Conservation (phyloP, 2,113 vertebrate species). For the Tauraco erythrolophus region DNA sequence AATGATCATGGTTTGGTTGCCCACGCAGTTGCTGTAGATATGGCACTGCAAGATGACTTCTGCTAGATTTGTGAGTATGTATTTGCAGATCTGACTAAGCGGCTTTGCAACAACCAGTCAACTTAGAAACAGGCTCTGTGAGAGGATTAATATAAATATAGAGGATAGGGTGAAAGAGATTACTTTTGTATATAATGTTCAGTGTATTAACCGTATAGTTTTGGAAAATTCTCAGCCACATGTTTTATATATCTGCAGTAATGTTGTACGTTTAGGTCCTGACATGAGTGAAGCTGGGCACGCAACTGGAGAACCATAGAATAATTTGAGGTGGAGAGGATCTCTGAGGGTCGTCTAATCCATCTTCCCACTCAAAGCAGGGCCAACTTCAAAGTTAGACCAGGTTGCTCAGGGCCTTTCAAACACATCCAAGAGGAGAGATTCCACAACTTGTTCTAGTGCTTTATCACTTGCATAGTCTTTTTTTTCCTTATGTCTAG, state of each 20-base stretch:
- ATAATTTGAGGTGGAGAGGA: background rate
- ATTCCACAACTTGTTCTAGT: background rate
- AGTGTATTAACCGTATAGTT: background rate
- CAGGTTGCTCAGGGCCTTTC: background rate
- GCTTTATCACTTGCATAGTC: background rate
- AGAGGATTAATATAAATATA: background rate
- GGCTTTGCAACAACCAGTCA: background rate
- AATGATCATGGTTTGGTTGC: background rate
- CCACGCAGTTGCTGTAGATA: background rate
- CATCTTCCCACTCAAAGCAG: background rate
- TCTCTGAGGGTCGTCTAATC: background rate
- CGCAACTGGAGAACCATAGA: background rate
- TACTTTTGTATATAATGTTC: background rate
- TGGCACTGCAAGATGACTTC: background rate
- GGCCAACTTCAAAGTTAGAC: background rate
- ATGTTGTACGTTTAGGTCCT: background rate
- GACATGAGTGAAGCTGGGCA: background rate
- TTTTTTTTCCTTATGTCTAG: background rate
- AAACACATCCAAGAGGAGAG: background rate
- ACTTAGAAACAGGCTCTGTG: background rate
- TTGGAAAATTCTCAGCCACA: background rate
- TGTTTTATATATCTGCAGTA: background rate
- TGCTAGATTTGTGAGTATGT: background rate
- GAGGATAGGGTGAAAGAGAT: background rate
- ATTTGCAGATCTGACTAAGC: background rate